Evolutionary conservation across 2,797 vertebrate species (phyloP).

Genomic region (Toxotes lorentzi): DNA sequence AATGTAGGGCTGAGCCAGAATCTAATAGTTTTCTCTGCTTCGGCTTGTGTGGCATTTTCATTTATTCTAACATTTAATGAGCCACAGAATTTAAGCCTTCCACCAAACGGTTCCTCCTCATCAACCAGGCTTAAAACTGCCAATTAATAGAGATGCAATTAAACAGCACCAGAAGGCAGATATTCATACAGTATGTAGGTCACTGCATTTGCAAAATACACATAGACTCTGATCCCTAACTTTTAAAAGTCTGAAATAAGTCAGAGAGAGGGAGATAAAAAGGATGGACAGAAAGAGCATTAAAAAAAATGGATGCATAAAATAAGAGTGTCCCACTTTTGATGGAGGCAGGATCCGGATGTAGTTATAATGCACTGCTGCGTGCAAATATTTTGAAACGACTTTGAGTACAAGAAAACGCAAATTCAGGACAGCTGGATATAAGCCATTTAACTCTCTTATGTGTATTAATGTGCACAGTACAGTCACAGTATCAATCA

Average conservation of each 20-base stretch:
- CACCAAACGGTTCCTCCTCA: neutral
- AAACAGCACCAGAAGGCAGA: slow-evolving; percentile 21
- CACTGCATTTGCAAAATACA: slow-evolving; percentile 9
- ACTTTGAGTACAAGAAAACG: neutral
- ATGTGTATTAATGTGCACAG: neutral
- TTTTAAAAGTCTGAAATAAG: neutral
- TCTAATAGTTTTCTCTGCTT: neutral
- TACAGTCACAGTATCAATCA: too few species aligned
- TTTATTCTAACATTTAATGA: slow-evolving; percentile 16
- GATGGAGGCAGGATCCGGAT: neutral
- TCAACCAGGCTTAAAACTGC: neutral
- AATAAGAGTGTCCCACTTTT: neutral
- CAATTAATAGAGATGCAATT: slow-evolving; percentile 16
- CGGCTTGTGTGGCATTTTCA: slow-evolving; percentile 9
- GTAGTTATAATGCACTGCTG: neutral
- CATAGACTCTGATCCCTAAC: slow-evolving; percentile 1
- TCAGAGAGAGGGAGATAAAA: too few species aligned
- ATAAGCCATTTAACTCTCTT: neutral
- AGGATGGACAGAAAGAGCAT: neutral
- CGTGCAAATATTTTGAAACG: neutral
- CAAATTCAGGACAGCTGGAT: neutral
- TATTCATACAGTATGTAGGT: slow-evolving; percentile 2
- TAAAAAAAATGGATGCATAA: neutral
- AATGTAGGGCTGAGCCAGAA: neutral
- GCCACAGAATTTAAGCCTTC: neutral